phyloP scores from a whole-genome alignment of 1,140 invertebrate genomes.

The Acromyrmex heyeri region DNA sequence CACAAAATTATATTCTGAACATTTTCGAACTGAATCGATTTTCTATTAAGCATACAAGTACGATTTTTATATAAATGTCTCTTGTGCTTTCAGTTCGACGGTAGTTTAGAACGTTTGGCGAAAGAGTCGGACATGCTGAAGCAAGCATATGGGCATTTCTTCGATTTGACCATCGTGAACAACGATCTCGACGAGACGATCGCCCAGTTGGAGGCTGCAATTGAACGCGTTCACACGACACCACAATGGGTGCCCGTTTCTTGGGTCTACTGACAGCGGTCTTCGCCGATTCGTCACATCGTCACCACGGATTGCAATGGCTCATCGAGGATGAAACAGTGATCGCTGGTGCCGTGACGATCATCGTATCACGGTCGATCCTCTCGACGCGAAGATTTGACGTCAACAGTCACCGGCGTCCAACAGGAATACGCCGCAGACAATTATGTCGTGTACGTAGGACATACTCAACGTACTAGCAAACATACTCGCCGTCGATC shows the following conservation, averaged over 20 bases:
- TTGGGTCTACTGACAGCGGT: slow-evolving; percentile 96
- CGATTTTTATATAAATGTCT: background rate
- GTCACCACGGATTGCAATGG: slow-evolving; percentile 82
- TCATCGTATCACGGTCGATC: slow-evolving; percentile 54
- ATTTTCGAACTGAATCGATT: background rate
- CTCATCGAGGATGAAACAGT: slow-evolving; percentile 83
- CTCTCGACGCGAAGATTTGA: slow-evolving; percentile 15
- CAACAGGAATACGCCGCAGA: slow-evolving; percentile 3
- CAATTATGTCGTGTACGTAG: slow-evolving; percentile 64
- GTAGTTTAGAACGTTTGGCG: slow-evolving; percentile 97
- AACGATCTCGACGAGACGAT: slow-evolving; percentile 99
- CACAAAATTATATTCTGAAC: background rate
- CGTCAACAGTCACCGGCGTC: background rate
- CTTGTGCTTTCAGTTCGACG: slow-evolving; percentile 93
- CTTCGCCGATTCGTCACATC: slow-evolving; percentile 81
- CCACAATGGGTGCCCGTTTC: slow-evolving; percentile 98
- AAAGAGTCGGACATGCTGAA: slow-evolving; percentile 98
- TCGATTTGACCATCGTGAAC: slow-evolving; percentile 99
- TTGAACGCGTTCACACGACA: slow-evolving; percentile 95
- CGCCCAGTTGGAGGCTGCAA: slow-evolving; percentile 94
- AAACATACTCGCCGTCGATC: slow-evolving; percentile 50
- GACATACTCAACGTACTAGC: slow-evolving; percentile 38
- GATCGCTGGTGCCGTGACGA: slow-evolving; percentile 69
- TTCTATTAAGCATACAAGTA: background rate
- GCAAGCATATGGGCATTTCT: slow-evolving; percentile 98